Evolutionary conservation across 2,113 vertebrate species (phyloP).

Genomic region (Paedocypris sp.): DNA sequence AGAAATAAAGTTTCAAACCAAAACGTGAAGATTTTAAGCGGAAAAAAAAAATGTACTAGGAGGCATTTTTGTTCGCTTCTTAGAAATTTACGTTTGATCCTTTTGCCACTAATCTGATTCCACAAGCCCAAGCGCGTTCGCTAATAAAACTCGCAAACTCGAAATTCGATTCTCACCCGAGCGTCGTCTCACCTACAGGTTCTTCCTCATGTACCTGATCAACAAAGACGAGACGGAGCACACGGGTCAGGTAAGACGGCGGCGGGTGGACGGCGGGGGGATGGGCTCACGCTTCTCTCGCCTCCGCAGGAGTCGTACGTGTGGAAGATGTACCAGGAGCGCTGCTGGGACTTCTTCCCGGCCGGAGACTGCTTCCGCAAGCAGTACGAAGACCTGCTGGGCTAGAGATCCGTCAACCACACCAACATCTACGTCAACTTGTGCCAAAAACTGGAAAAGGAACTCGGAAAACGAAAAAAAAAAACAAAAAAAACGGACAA

Average conservation of each 20-base stretch:
- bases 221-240: conserved; percentile 99
- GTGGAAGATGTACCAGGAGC: conserved; percentile 99
- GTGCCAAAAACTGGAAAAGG: neutral
- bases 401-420: conserved; percentile 64
- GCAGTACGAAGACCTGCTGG: conserved; percentile 94
- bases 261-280: too few species aligned
- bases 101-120: too few species aligned
- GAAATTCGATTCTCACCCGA: too few species aligned
- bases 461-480: neutral
- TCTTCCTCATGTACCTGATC: conserved; percentile 98
- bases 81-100: too few species aligned
- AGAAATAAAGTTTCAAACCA: too few species aligned
- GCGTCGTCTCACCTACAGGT: conserved; percentile 65
- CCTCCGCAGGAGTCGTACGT: conserved; percentile 84
- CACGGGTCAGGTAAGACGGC: conserved; percentile 93
- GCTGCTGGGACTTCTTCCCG: conserved; percentile 98
- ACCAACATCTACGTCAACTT: conserved; percentile 9
- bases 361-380: conserved; percentile 97
- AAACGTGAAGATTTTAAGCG: too few species aligned
- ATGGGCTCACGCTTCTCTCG: too few species aligned
- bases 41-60: too few species aligned
- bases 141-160: too few species aligned
- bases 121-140: too few species aligned
- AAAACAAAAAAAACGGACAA: conserved; percentile 2
- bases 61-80: too few species aligned